Evolutionary conservation across 2,888 invertebrate species (phyloP).

Genomic region (Tetramorium bicarinatum): DNA sequence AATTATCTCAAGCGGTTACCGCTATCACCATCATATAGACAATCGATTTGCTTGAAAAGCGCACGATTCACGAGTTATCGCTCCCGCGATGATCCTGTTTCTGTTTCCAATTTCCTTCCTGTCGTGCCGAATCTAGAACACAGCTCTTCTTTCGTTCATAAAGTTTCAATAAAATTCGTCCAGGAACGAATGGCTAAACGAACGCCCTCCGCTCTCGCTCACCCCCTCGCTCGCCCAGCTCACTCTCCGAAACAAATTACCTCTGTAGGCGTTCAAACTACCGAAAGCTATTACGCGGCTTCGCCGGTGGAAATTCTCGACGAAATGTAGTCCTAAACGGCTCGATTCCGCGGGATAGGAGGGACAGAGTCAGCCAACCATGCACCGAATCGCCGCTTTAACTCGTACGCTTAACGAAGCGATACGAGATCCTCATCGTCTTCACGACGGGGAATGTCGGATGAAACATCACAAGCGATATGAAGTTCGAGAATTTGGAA

Average conservation of each 20-base stretch:
- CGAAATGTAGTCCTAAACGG: constrained; percentile 61
- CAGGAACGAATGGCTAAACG: constrained; percentile 35
- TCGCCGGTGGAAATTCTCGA: constrained; percentile 57
- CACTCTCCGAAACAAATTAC: constrained; percentile 60
- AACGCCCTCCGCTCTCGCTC: constrained; percentile 8
- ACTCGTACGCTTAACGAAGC: constrained; percentile 30
- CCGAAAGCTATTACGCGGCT: constrained; percentile 64
- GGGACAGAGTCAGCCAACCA: constrained; percentile 12
- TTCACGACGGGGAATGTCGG: not conserved
- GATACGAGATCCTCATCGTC: constrained; percentile 4
- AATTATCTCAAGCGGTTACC: constrained; percentile 34
- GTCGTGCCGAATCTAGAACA: constrained; percentile 43
- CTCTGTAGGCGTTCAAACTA: constrained; percentile 65
- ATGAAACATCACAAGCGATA: constrained; percentile 13
- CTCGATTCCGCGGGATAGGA: constrained; percentile 61
- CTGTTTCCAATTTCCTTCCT: constrained; percentile 50
- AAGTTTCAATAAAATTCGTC: constrained; percentile 55
- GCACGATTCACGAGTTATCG: constrained; percentile 23
- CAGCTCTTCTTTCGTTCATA: constrained; percentile 52
- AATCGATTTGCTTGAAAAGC: constrained; percentile 44
- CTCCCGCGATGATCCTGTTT: constrained; percentile 38
- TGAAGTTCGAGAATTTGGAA: not conserved
- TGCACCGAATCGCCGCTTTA: constrained; percentile 40
- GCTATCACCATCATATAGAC: constrained; percentile 12
- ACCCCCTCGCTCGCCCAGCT: not conserved